phyloP scores from a whole-genome alignment of 2,797 vertebrate genomes.

The Microcaecilia unicolor region DNA sequence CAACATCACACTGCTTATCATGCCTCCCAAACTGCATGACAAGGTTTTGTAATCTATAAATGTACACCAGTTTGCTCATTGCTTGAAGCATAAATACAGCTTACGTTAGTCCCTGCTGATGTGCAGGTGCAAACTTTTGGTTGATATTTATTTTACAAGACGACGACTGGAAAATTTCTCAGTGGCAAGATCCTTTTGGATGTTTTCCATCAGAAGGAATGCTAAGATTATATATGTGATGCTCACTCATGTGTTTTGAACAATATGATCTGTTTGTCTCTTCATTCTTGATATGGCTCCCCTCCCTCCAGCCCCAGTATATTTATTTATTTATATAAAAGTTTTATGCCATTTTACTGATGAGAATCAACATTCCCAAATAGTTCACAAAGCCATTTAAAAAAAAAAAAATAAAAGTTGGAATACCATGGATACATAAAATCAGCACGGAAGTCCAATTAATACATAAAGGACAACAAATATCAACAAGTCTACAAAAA shows the following conservation, averaged over 20 bases:
- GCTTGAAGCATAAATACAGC: too few species aligned
- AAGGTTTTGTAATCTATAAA: slow-evolving; percentile 62
- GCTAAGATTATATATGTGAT: slow-evolving; percentile 38
- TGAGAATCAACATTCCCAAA: too few species aligned
- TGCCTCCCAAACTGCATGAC: slow-evolving; percentile 41
- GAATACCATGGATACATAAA: too few species aligned
- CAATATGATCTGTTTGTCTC: slow-evolving; percentile 22
- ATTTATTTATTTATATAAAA: too few species aligned
- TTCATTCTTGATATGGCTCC: slow-evolving; percentile 34
- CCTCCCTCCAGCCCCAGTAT: too few species aligned
- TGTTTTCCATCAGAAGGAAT: slow-evolving; percentile 44
- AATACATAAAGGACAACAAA: too few species aligned
- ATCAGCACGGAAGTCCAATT: too few species aligned
- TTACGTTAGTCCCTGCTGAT: slow-evolving; percentile 47
- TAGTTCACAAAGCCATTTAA: too few species aligned
- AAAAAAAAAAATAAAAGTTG: too few species aligned
- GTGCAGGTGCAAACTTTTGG: slow-evolving; percentile 31
- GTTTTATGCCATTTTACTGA: too few species aligned
- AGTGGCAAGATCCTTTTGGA: slow-evolving; percentile 46
- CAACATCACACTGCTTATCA: slow-evolving; percentile 29
- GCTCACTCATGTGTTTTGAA: slow-evolving; percentile 36
- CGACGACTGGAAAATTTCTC: slow-evolving; percentile 62
- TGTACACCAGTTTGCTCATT: too few species aligned
- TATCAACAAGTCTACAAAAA: too few species aligned
- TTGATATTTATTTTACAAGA: slow-evolving; percentile 51